A percentile compares a stretch with the other conserved stretches of the same genome.
phyloP scores from a whole-genome alignment of 2,888 invertebrate genomes.

The Dryomyza anilis region DNA sequence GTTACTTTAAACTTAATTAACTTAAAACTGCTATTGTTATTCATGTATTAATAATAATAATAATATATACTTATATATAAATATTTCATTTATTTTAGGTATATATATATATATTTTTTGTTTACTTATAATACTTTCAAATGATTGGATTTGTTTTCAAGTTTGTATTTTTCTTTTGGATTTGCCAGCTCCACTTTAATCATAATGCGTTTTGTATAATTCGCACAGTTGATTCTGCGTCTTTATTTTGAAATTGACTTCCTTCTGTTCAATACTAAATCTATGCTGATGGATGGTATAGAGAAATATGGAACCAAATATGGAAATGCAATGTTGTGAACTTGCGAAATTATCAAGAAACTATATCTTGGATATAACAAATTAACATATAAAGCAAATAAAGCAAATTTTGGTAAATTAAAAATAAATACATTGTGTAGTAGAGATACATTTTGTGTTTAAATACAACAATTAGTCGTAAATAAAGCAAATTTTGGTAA shows the following conservation, averaged over 20 bases:
- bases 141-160: conserved; percentile 55
- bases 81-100: conserved; percentile 26
- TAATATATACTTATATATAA: conserved; percentile 25
- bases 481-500: no score
- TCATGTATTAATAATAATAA: background rate
- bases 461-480: no score
- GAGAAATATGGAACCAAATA: no score
- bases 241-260: background rate
- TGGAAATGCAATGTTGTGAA: no score
- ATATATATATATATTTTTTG: conserved; percentile 11
- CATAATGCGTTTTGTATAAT: background rate
- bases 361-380: no score
- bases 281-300: no score
- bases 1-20: background rate
- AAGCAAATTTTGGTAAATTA: no score
- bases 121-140: conserved; percentile 51
- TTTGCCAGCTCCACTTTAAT: conserved; percentile 28
- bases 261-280: no score
- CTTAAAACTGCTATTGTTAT: background rate
- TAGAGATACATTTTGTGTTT: no score
- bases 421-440: no score
- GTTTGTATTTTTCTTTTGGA: conserved; percentile 44
- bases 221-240: background rate
- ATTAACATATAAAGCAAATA: no score
- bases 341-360: no score